A percentile compares a stretch with the other conserved stretches of the same genome.
Conservation (phyloP, 2,113 vertebrate species). For the Boleophthalmus pectinirostris region DNA sequence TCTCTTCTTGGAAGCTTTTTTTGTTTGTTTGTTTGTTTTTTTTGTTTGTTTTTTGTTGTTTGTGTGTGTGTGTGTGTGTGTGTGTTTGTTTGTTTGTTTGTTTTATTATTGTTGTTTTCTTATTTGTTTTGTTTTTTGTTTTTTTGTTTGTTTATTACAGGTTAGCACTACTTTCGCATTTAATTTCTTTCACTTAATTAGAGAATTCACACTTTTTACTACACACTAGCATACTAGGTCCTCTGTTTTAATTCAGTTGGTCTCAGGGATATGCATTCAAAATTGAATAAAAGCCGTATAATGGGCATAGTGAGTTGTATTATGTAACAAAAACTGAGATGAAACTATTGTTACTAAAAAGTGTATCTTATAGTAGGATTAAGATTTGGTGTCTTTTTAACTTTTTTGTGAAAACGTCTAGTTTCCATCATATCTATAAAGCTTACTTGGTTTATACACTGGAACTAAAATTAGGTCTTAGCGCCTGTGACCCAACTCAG, state of each 20-base stretch:
- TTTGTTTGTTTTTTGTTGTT: too few relatives aligned
- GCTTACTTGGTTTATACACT: slow-evolving; percentile 32
- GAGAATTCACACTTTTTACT: not conserved
- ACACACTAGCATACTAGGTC: not conserved
- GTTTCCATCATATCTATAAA: not conserved
- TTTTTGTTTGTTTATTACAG: too few relatives aligned
- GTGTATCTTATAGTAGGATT: not conserved
- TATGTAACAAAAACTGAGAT: not conserved
- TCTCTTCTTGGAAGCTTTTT: too few relatives aligned
- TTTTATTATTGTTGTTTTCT: too few relatives aligned
- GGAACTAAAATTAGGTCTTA: slow-evolving; percentile 62
- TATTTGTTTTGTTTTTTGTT: too few relatives aligned
- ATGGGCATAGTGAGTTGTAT: not conserved
- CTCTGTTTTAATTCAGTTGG: slow-evolving; percentile 4
- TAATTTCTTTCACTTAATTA: not conserved
- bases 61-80: too few relatives aligned
- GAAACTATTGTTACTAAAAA: not conserved
- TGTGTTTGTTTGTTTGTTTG: too few relatives aligned
- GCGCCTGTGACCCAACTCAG: slow-evolving; percentile 49
- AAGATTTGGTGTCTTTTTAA: not conserved
- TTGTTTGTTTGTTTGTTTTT: too few relatives aligned
- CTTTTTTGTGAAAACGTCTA: not conserved
- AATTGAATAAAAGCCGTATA: slow-evolving; percentile 18
- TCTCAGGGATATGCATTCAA: slow-evolving; percentile 24
- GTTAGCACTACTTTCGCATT: too few relatives aligned